These are phyloP conservation scores for Odontophorus gujanensis DNA, from an alignment of 2,113 vertebrate genomes.

Conservation along the genomic window DNA sequence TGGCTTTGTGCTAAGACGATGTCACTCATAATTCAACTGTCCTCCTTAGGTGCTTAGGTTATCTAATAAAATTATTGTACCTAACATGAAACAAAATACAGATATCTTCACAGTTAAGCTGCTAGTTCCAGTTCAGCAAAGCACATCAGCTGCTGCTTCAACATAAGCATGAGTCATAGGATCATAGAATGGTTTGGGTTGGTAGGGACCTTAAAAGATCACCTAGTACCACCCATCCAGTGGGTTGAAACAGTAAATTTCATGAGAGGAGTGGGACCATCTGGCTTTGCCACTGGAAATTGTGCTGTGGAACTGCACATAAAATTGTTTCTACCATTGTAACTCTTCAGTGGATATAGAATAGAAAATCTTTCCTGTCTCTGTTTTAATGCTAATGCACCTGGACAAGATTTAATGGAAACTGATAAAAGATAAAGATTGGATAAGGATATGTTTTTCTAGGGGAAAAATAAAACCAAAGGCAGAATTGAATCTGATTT, in stretches of 20 bases:
- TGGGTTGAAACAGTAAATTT: background rate
- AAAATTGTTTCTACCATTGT: background rate
- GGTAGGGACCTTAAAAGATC: background rate
- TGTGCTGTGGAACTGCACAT: background rate
- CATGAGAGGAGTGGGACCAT: background rate
- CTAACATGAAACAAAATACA: background rate
- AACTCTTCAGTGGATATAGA: background rate
- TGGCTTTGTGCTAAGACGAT: background rate
- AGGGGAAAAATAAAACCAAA: constrained; percentile 22
- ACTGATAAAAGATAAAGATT: constrained; percentile 2
- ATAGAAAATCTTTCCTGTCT: constrained; percentile 16
- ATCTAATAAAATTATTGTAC: background rate
- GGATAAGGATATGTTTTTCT: constrained; percentile 23
- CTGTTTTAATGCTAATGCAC: background rate
- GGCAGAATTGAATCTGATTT: background rate
- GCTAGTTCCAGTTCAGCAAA: background rate
- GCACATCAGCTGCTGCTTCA: background rate
- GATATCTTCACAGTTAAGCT: background rate
- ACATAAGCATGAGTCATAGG: background rate
- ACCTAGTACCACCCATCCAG: background rate
- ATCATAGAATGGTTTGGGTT: background rate
- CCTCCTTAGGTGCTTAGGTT: background rate
- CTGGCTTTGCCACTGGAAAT: background rate
- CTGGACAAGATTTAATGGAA: constrained; percentile 12
- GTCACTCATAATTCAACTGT: background rate